Evolutionary conservation across 2,888 invertebrate species (phyloP), one percentile per base, ranked within the genome.

Genomic region (Lycophotia porphyrea): DNA sequence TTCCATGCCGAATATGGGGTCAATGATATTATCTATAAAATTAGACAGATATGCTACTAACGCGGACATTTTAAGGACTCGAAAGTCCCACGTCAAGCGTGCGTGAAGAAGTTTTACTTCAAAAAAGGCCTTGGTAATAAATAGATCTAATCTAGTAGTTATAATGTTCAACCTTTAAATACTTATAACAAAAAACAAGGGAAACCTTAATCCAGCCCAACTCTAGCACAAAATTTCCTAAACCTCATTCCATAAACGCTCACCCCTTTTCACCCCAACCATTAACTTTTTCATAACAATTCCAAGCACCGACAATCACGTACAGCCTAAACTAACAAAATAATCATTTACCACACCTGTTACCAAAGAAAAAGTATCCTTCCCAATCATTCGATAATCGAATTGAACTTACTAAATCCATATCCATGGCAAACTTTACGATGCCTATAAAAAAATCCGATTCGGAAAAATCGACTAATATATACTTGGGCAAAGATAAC

Each of bases 341-440:
- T 92, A 90, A 85, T 88, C 69, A 84, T 89, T 82, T 70, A 65
- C 24, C 58, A 65, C 90, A 90, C 90, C 90, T 89, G 90, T 74
- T 79, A 71, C 84, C 60, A 72, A 76, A 76, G 71, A 82, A 79
- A 81, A 74, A 73, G 87, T 88, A 88, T 88, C 88, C 88, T 90
- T 90, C 89, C 90, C 86, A 88, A 87, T 89, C 92, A 91, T 92
- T 92, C 93, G 90, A 93, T 94, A 93, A 94, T 94, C 93, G 93
- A 93, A 93, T 92, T 88, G 90, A 91, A 93, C 89, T 94, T 90
- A 90, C 92, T 90, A 88, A 92, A 93, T 92, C 93, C 91, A 93
- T 94, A 93, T 91, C 91, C 90, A 89, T 88, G 86, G 90, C 89
- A 87, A 90, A 93, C 92, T 94, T 93, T 94, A 95, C 92, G 90